phyloP scores from a whole-genome alignment of 2,888 invertebrate species.

The Drosophila peninsularis region DNA sequence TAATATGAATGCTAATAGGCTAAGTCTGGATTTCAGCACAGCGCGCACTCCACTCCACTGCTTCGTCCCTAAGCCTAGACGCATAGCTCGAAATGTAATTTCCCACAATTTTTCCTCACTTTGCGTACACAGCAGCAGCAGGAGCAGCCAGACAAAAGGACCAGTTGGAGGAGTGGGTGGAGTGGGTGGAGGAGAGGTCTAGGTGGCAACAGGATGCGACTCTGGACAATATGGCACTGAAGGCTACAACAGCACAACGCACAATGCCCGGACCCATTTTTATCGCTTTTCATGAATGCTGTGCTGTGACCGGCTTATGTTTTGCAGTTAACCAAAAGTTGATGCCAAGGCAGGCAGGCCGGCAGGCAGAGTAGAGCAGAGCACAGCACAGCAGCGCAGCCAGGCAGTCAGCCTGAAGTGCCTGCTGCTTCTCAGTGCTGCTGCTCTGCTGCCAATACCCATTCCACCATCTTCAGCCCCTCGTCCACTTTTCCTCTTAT shows the following conservation, averaged over 20 bases:
- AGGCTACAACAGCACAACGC: slow-evolving; percentile 35
- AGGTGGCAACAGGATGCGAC: slow-evolving; percentile 32
- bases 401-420: slow-evolving; percentile 41
- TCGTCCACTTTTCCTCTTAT: neutral
- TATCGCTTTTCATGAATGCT: slow-evolving; percentile 75
- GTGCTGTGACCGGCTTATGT: slow-evolving; percentile 67
- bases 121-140: slow-evolving; percentile 60
- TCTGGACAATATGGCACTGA: slow-evolving; percentile 67
- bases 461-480: neutral
- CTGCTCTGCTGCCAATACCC: slow-evolving; percentile 3
- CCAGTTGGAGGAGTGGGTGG: slow-evolving; percentile 28
- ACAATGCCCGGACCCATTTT: slow-evolving; percentile 75
- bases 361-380: neutral
- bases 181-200: neutral
- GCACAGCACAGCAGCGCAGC: neutral
- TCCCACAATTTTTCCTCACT: slow-evolving; percentile 80
- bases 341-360: slow-evolving; percentile 25
- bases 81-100: slow-evolving; percentile 73
- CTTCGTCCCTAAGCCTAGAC: slow-evolving; percentile 26
- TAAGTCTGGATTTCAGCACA: slow-evolving; percentile 75
- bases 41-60: neutral
- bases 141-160: slow-evolving; percentile 58
- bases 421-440: slow-evolving; percentile 19
- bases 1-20: slow-evolving; percentile 82
- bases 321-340: slow-evolving; percentile 75